Base-by-base conservation (phyloP, 35 echinoderm and acorn worm species). In the Apostichopus japonicus region DNA sequence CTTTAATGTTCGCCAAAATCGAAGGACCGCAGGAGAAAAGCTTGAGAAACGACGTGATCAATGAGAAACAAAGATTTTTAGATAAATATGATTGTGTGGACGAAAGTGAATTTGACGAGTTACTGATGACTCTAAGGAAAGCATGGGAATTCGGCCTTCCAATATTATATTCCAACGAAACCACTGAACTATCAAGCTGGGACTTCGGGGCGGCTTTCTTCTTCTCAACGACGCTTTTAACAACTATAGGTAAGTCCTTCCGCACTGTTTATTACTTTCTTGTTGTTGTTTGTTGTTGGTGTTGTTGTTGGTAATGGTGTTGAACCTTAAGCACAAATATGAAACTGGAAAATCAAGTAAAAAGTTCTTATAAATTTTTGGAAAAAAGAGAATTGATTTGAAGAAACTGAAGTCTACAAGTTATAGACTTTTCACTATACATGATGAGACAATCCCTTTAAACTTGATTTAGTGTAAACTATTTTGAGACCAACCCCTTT, bases 161-260 rank as follows among this genome's bases (percentile, higher is more conserved):
- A 24, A 54, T 63, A 19, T 24, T 55, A 19, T 22, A 24, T 1
- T 14, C 27, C 6, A 93, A 88, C 73, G 75, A 56, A 23, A 93
- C 92, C 9, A 55, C 25, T 14, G 51, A 0, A 55, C 61, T 87
- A 16, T 87, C 82, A 27, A 93, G 92, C 73, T 93, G 92, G 92
- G 92, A 93, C 44, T 93, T 93, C 78, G 67, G 92, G 10, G 86
- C 92, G 23, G 78, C 92, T 10, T 87, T 93, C 54, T 93, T 93
- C 84, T 93, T 93, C 44, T 83, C 92, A 77, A 93, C 92, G 4
- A 93, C 92, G 0, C 84, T 93, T 14, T 44, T 93, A 33, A 93
- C 92, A 17, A 93, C 92, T 1, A 93, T 88, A 73, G 92, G 92
- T 93, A 87, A 77, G 92, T 78, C 33, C 33, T 44, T 44, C 33